A percentile compares a stretch with the other conserved stretches of the same genome.
These are phyloP conservation scores for Heliconius hewitsoni DNA, from an alignment of 1,140 invertebrate species.

Conservation along the genomic window DNA sequence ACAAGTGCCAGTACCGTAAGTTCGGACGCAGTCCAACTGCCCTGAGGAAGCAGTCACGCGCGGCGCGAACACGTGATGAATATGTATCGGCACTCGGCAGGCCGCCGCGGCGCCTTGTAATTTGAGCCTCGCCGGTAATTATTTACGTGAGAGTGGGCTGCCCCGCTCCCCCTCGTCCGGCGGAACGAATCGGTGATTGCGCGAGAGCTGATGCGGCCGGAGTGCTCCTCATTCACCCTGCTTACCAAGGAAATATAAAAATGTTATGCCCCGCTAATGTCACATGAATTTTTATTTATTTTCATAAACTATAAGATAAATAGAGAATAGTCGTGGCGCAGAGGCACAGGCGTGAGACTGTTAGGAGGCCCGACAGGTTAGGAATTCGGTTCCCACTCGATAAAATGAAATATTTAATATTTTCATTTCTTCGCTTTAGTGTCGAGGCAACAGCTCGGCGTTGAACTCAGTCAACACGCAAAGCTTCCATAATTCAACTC, in stretches of 20 bases:
- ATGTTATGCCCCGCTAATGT: not conserved
- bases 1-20: slow-evolving; percentile 13
- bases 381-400: too few relatives aligned
- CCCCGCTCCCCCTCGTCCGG: slow-evolving; percentile 42
- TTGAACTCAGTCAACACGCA: too few relatives aligned
- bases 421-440: too few relatives aligned
- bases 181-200: slow-evolving; percentile 76
- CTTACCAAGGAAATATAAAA: slow-evolving; percentile 20
- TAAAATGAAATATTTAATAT: too few relatives aligned
- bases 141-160: slow-evolving; percentile 76
- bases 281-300: not conserved
- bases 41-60: slow-evolving; percentile 76
- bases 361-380: too few relatives aligned
- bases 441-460: too few relatives aligned
- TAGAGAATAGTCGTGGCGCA: too few relatives aligned
- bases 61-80: slow-evolving; percentile 70
- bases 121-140: slow-evolving; percentile 76
- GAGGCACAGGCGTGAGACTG: too few relatives aligned
- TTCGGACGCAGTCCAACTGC: slow-evolving; percentile 35
- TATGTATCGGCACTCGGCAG: slow-evolving; percentile 73
- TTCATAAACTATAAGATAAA: not conserved
- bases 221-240: slow-evolving; percentile 59
- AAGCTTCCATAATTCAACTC: too few relatives aligned
- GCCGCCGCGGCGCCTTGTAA: slow-evolving; percentile 76
- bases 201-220: slow-evolving; percentile 57